Evolutionary conservation across 2,888 invertebrate species (phyloP).

Genomic region (Chorisops tibialis): DNA sequence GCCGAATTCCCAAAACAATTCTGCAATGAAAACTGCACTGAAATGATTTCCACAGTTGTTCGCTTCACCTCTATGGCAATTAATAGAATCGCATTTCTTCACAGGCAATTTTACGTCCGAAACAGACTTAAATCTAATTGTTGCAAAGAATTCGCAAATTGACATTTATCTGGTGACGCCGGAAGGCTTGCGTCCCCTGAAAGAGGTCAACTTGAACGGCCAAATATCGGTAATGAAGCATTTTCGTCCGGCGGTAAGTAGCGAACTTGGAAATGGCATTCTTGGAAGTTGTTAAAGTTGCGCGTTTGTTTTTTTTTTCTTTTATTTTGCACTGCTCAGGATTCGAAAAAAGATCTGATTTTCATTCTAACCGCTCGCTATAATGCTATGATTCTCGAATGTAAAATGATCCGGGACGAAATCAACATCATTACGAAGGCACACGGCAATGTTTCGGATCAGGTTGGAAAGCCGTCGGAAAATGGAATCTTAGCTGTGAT

Average conservation of each 20-base stretch:
- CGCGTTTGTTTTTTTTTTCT: background rate
- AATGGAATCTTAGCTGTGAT: conserved; percentile 94
- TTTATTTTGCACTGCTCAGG: conserved; percentile 56
- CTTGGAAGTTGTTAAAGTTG: no score
- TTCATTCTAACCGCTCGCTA: conserved; percentile 92
- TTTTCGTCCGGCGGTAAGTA: conserved; percentile 80
- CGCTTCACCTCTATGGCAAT: no score
- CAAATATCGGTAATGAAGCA: conserved; percentile 92
- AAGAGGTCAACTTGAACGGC: conserved; percentile 93
- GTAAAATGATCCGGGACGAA: conserved; percentile 70
- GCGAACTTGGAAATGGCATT: background rate
- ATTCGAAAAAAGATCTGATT: conserved; percentile 86
- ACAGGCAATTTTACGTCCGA: conserved; percentile 93
- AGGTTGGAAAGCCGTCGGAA: conserved; percentile 92
- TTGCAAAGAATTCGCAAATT: conserved; percentile 90
- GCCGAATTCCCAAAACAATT: no score
- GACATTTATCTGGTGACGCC: conserved; percentile 96
- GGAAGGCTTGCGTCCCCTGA: conserved; percentile 89
- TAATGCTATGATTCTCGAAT: conserved; percentile 97
- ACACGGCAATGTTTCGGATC: conserved; percentile 93
- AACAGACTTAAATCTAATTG: conserved; percentile 88
- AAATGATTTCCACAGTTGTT: no score
- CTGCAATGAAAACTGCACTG: no score
- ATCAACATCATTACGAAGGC: conserved; percentile 93
- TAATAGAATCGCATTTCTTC: no score